A percentile compares a stretch with the other conserved stretches of the same genome.
Conservation (phyloP, 2,113 vertebrate genomes). For the Phycodurus eques region DNA sequence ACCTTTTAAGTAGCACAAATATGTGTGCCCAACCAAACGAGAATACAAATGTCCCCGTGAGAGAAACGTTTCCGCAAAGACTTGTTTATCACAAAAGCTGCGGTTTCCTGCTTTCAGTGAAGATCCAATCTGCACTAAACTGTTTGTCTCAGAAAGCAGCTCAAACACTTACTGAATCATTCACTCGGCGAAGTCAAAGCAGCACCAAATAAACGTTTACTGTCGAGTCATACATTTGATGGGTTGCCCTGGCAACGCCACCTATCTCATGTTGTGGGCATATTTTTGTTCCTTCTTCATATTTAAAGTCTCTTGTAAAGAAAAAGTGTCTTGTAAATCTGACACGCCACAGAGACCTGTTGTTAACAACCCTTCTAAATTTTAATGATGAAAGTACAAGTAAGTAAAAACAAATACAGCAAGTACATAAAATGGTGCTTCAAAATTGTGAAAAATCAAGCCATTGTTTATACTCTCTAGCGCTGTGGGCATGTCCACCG, state of each 20-base stretch:
- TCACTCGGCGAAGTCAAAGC: constrained; percentile 17
- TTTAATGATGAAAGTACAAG: too few relatives aligned
- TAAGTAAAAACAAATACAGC: too few relatives aligned
- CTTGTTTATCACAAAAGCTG: constrained; percentile 34
- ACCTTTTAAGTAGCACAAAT: constrained; percentile 3
- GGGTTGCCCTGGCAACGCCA: constrained; percentile 6
- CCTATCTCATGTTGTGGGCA: neutral
- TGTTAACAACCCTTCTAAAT: neutral
- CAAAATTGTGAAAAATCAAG: too few relatives aligned
- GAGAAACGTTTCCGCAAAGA: constrained; percentile 21
- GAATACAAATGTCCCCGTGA: constrained; percentile 11
- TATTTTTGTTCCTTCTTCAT: neutral
- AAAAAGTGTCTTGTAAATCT: neutral
- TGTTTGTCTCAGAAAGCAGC: constrained; percentile 19
- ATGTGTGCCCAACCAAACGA: neutral
- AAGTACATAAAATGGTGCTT: too few relatives aligned
- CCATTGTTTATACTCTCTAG: too few relatives aligned
- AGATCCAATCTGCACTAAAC: constrained; percentile 35
- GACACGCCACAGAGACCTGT: neutral
- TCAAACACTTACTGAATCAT: neutral
- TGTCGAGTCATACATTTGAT: constrained; percentile 14
- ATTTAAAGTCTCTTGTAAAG: neutral
- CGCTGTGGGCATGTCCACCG: too few relatives aligned
- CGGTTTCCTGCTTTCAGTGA: constrained; percentile 42
- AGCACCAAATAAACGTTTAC: constrained; percentile 9